Conservation (phyloP, 2,888 invertebrate species). For the Halictus quadricinctus region DNA sequence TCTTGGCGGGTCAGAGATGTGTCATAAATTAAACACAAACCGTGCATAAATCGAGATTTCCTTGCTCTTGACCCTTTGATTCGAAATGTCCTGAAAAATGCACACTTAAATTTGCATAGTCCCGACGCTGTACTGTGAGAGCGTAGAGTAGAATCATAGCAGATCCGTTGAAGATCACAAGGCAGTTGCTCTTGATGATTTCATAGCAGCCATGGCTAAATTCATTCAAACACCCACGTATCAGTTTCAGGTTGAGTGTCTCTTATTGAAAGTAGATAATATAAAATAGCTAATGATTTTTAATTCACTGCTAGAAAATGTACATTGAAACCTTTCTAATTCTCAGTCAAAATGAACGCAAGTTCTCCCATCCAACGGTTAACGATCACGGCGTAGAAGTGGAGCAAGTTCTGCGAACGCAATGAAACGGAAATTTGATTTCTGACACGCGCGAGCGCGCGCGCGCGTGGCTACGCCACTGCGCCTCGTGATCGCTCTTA, state of each 20-base stretch:
- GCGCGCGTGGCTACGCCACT: conserved; percentile 25
- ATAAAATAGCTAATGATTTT: neutral
- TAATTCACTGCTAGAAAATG: neutral
- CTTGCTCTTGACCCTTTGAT: neutral
- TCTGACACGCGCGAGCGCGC: conserved; percentile 2
- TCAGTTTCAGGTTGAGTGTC: neutral
- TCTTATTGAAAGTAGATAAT: neutral
- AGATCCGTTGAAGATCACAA: no score
- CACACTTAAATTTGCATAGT: neutral
- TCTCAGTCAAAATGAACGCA: neutral
- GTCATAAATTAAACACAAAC: neutral
- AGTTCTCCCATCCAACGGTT: neutral
- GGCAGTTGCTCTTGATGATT: no score
- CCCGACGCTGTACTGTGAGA: neutral
- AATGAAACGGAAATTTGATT: conserved; percentile 30
- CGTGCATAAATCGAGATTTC: neutral
- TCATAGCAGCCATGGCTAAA: no score
- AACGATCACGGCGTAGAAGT: neutral
- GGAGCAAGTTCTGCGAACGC: neutral
- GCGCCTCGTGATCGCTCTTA: neutral
- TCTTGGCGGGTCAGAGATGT: neutral
- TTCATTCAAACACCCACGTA: neutral
- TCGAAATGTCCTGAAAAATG: neutral
- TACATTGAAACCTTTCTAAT: no score
- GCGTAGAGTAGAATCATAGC: neutral